phyloP scores from a whole-genome alignment of 2,113 vertebrate species.

The Bettongia penicillata region DNA sequence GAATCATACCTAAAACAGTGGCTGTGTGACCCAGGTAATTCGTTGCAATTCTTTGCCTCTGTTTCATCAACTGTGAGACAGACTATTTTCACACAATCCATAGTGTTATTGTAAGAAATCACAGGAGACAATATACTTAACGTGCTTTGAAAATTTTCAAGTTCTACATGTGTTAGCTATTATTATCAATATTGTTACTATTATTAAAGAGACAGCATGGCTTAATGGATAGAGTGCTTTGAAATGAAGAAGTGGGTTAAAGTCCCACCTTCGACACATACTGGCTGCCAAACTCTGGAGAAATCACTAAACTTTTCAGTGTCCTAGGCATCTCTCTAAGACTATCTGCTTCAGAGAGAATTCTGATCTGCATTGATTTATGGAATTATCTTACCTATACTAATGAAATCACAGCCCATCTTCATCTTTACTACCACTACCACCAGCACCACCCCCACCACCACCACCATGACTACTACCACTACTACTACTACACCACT shows the following conservation, averaged over 20 bases:
- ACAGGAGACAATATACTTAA: background rate
- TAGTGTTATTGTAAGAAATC: background rate
- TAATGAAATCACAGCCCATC: background rate
- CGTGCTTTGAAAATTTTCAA: background rate
- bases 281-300: background rate
- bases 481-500: background rate
- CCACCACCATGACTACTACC: too few species aligned
- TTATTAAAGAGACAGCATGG: background rate
- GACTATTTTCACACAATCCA: background rate
- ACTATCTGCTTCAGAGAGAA: background rate
- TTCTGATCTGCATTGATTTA: background rate
- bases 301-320: background rate
- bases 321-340: background rate
- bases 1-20: background rate
- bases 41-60: background rate
- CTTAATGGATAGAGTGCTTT: background rate
- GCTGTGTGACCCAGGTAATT: background rate
- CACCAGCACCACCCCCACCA: too few species aligned
- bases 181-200: background rate
- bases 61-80: background rate
- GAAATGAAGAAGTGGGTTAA: background rate
- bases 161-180: background rate
- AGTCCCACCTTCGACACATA: background rate
- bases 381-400: background rate
- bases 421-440: too few species aligned